phyloP scores from a whole-genome alignment of 2,888 invertebrate genomes.

The Balanococcus diminutus region DNA sequence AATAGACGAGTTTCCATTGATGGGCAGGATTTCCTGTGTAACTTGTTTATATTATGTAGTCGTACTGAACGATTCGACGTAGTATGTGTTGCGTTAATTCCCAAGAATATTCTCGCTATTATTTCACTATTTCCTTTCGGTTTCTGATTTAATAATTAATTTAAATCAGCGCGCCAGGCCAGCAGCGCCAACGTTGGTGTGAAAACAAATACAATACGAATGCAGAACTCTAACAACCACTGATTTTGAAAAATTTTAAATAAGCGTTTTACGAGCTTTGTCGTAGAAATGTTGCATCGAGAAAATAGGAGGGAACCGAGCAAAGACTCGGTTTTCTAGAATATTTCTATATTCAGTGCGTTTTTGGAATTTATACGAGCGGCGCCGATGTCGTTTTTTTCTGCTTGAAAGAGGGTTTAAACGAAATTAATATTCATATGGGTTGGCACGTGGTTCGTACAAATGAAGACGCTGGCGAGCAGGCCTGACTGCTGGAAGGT shows the following conservation, averaged over 20 bases:
- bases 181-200: not conserved
- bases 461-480: not conserved
- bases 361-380: constrained; percentile 18
- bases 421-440: not conserved
- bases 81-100: not conserved
- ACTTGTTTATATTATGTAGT: not conserved
- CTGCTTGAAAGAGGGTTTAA: not conserved
- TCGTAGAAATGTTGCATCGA: constrained; percentile 4
- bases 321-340: not conserved
- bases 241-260: constrained; percentile 7
- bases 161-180: not conserved
- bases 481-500: not conserved
- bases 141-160: constrained; percentile 17
- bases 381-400: not conserved
- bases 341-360: not conserved
- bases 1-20: constrained; percentile 18
- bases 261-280: constrained; percentile 23
- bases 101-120: constrained; percentile 33
- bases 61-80: not conserved
- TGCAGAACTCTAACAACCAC: constrained; percentile 12
- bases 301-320: not conserved
- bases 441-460: not conserved
- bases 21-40: constrained; percentile 35
- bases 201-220: not conserved
- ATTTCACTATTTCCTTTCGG: not conserved